Base-by-base conservation (phyloP, 1,140 invertebrate genomes). In the Pseudomyrmex cubaensis region DNA sequence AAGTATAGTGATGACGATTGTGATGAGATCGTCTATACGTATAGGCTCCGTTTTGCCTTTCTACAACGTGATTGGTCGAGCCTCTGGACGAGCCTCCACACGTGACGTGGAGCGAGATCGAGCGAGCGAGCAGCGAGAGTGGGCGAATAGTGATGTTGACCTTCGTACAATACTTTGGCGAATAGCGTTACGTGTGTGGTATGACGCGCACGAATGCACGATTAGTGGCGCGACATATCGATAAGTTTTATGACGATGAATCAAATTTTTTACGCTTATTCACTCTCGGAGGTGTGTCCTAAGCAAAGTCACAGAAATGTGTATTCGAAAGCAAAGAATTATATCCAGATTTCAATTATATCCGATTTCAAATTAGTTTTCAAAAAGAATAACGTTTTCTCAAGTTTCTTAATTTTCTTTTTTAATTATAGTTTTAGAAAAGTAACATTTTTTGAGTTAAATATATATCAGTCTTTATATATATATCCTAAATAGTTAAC, bases 31-130 rank as follows among this genome's bases (percentile, higher is more conserved):
- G 44, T 46, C 17, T 13, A 12, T 50, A 22, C 10, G 35, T 35
- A 35, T 4, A 22, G 76, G 66, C 54, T 22, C 64, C 75, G 76
- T 70, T 54, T 78, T 8, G 66, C 66, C 66, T 87, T 85, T 87
- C 85, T 85, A 84, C 44, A 44, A 84, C 25, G 15, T 5, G 86
- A 91, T 91, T 91, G 91, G 91, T 83, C 78, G 76, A 72, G 69
- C 56, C 61, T 46, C 63, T 63, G 12, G 89, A 66, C 90, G 90
- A 88, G 90, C 90, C 90, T 85, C 88, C 90, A 72, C 83, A 44
- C 66, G 62, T 64, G 70, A 44, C 17, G 48, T 44, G 15, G 13
- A 17, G 56, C 62, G 20, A 52, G 75, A 66, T 15, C 73, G 73
- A 63, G 22, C 61, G 48, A 35, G 48, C 46, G 72, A 62, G 8